Evolutionary conservation across 2,888 invertebrate genomes (phyloP), one percentile per base, ranked within the genome.

Genomic region (Pteria penguin): DNA sequence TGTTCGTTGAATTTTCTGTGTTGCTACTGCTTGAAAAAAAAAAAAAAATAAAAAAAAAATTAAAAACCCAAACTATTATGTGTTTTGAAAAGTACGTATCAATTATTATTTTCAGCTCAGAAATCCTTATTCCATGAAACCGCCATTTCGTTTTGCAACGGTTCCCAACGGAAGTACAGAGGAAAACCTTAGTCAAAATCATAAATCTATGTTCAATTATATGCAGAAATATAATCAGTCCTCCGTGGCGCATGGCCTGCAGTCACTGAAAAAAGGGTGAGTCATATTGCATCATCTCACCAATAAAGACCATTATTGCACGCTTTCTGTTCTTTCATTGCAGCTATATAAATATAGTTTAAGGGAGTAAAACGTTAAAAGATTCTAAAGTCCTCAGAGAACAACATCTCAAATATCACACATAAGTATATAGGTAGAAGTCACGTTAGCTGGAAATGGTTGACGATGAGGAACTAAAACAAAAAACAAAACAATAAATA

Each of bases 151-250:
- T 92, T 99, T 97, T 91, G 99, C 98, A 52, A 99, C 99, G 0
- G 97, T 98, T 77, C 97, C 97, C 0, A 97, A 96, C 94, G 98
- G 98, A 71, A 98, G 98, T 92, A 97, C 98, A 0, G 99, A 98
- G 91, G 97, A 97, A 36, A 98, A 97, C 1, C 94, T 99, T 70
- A 94, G 95, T 72, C 97, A 96, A 75, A 93, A 93, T 83, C 92
- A 97, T 92, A 94, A 94, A 82, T 96, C 96, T 83, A 97, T 98
- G 95, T 96, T 97, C 92, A 93, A 94, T 24, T 98, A 98, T 92
- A 98, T 98, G 98, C 78, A 94, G 85, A 94, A 94, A 92, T 96
- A 94, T 93, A 97, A 97, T 92, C 96, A 96, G 92, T 95, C 95
- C 74, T 96, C 95, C 81, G 97, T 98, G 1, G 94, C 95, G 62